Percentiles rank a stretch among this genome's conserved stretches.
Evolutionary conservation across 2,797 vertebrate genomes (phyloP).

Genomic region (Chrosomus eos): DNA sequence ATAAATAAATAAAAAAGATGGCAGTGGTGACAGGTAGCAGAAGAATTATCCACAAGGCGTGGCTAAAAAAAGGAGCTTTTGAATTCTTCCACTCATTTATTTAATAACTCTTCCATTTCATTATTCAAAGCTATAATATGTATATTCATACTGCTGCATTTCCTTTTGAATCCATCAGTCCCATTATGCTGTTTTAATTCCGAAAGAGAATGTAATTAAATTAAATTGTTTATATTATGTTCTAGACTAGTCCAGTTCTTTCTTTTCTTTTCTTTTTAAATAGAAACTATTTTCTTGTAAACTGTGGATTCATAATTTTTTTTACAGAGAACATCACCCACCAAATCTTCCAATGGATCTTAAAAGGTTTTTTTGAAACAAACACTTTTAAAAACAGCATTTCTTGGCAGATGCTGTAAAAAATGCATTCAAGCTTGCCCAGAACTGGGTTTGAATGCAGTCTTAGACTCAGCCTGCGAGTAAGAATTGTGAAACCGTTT

Average conservation of each 20-base stretch:
- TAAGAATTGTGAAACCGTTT: constrained; percentile 3
- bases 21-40: neutral
- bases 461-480: constrained; percentile 14
- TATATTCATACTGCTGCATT: neutral
- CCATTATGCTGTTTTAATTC: neutral
- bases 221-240: neutral
- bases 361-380: neutral
- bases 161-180: neutral
- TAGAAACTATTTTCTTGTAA: neutral
- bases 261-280: neutral
- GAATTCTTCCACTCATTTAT: neutral
- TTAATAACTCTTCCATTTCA: too few relatives aligned
- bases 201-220: neutral
- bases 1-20: neutral
- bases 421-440: neutral
- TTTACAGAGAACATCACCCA: neutral
- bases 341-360: constrained; percentile 6
- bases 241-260: neutral
- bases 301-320: neutral
- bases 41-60: neutral
- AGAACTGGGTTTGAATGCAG: neutral
- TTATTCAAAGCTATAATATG: neutral
- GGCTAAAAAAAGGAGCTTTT: neutral
- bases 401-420: constrained; percentile 12
- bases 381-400: neutral